Evolutionary conservation across 2,797 vertebrate species (phyloP), one percentile per base, ranked within the genome.

Genomic region (Chanos chanos): DNA sequence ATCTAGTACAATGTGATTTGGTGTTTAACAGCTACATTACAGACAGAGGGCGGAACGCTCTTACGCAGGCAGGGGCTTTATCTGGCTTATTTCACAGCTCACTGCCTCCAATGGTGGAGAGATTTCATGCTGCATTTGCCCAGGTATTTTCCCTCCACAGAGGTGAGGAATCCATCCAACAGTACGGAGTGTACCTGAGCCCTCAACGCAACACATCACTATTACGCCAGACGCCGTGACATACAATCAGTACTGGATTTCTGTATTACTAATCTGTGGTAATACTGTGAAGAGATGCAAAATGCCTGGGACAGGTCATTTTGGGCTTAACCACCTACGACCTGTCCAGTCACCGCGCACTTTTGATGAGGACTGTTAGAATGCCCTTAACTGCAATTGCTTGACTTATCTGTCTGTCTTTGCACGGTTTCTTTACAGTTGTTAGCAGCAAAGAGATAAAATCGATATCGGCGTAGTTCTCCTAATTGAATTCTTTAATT

Each of bases 1-100:
- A 34, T 51, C 43, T 43, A 16, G 52, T 13, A 25, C 48, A 31
- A 44, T 52, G 49, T n/a, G 18, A 40, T 24, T 43, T 37, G 18
- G 39, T 16, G 24, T 36, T 52, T 40, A 31, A 68, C 52, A 15
- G 52, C 45, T 62, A 45, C 12, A 19, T 61, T 49, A 49, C 25
- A 28, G 22, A 30, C 21, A 34, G 60, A 21, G 64, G 70, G 64
- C 22, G 33, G 71, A 18, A 64, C 13, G 64, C 73, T 75, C 55
- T 73, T 1, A 15, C 47, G 69, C 73, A 45, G 25, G 39, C 16
- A 51, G 8, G 22, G 7, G 37, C 44, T 61, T 59, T 63, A 66
- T 69, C 44, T 52, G 54, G 31, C 54, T 64, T 56, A 56, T 69
- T 72, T 72, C 48, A 71, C 73, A 65, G 49, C 27, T 66, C 53